Evolutionary conservation across 2,888 invertebrate genomes (phyloP), one percentile per base, ranked within the genome.

Genomic region (Imbricaverruca yamaguchii): DNA sequence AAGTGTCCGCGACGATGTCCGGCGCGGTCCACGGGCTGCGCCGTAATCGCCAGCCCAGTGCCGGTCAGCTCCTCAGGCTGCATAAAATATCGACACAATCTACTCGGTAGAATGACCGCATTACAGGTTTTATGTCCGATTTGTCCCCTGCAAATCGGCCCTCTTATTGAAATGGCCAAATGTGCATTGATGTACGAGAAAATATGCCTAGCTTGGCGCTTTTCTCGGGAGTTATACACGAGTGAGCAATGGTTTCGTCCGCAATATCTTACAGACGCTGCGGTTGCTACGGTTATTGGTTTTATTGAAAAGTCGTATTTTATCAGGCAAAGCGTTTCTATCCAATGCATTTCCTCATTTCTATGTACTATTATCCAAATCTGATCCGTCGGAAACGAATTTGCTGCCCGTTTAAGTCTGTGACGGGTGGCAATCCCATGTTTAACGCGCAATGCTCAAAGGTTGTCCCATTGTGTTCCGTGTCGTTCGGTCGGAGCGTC

Each of bases 31-130:
- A 9, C n/a, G n/a, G 65, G 12, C n/a, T 18, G n/a, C 18, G 65
- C 23, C 74, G 18, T 74, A 74, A 74, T 74, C 53, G 74, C 3
- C 74, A 74, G 53, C 21, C 69, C 74, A 59, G 74, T 55, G 10
- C 74, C 74, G 11, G 15, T 12, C 74, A 21, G 15, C 74, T 74
- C 74, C 53, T 74, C 53, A 21, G 74, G 55, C 74, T 18, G 74
- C 74, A 74, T 74, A 74, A 74, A 74, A 74, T 74, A 74, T 74
- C 74, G 74, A 74, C 74, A 74, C 74, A 74, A 74, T 74, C 74
- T 74, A 74, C 74, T 55, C 53, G 74, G 55, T 55, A 74, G 55
- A 74, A 74, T 74, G 74, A 74, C 74, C 74, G 55, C 74, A 74
- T 74, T 74, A 74, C 74, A 74, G 74, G 74, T 74, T 74, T 74